phyloP scores from a whole-genome alignment of 2,888 invertebrate genomes.

The Piscicola geometra region DNA sequence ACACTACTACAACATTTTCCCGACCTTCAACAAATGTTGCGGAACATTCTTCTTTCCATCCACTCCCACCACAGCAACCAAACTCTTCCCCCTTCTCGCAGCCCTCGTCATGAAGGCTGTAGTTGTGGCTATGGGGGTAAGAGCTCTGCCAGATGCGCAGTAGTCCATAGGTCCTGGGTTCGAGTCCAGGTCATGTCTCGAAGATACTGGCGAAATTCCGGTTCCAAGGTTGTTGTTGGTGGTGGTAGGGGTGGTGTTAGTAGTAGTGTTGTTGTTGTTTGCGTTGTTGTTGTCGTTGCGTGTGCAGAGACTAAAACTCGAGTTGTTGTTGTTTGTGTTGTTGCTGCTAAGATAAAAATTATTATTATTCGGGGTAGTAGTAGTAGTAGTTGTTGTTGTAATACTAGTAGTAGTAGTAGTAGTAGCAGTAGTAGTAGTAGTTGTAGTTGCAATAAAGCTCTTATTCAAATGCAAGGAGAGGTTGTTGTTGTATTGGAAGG shows the following conservation, averaged over 20 bases:
- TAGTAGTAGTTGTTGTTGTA: too few relatives aligned
- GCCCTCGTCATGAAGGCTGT: conserved; percentile 5
- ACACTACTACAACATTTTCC: not conserved
- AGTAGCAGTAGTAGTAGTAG: not conserved
- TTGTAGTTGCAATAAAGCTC: too few relatives aligned
- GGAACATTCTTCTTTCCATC: too few relatives aligned
- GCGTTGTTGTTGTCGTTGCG: conserved; percentile 42
- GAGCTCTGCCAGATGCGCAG: not conserved
- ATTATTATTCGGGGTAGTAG: not conserved
- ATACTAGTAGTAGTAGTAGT: not conserved
- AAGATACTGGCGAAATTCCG: not conserved
- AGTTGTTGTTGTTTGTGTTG: conserved; percentile 38
- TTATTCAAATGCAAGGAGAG: not conserved
- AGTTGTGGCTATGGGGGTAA: not conserved
- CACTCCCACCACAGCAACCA: too few relatives aligned
- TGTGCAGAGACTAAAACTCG: conserved; percentile 41
- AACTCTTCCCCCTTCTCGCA: not conserved
- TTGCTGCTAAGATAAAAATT: not conserved
- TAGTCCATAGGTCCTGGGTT: not conserved
- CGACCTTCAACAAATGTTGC: conserved; percentile 11
- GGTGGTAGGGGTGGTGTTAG: not conserved
- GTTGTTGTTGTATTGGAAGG: conserved; percentile 8
- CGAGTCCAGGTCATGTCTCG: not conserved
- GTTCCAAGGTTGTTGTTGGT: conserved; percentile 17
- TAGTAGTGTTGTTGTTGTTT: conserved; percentile 44